Evolutionary conservation across 2,888 invertebrate genomes (phyloP).

Genomic region (Andrena hattorfiana): DNA sequence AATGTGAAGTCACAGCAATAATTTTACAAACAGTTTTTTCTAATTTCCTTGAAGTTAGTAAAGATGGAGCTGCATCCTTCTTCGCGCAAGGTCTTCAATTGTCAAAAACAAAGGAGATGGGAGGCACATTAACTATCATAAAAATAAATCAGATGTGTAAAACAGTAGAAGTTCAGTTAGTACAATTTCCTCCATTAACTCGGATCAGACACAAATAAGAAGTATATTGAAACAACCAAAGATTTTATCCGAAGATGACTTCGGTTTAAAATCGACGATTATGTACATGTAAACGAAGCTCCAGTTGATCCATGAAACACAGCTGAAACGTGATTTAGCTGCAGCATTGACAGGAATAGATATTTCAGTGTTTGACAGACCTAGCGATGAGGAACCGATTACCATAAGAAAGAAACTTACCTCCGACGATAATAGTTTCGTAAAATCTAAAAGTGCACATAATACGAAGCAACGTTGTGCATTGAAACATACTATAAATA

Average conservation of each 20-base stretch:
- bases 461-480: background rate
- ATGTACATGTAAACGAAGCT: constrained; percentile 69
- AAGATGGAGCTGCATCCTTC: too few relatives aligned
- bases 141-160: constrained; percentile 77
- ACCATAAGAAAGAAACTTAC: constrained; percentile 64
- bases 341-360: constrained; percentile 69
- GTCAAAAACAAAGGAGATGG: constrained; percentile 57
- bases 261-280: constrained; percentile 70
- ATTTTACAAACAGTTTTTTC: too few relatives aligned
- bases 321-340: constrained; percentile 57
- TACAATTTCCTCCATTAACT: constrained; percentile 69
- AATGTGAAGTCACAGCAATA: too few relatives aligned
- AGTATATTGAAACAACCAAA: constrained; percentile 78
- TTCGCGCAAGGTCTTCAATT: constrained; percentile 27
- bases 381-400: constrained; percentile 11
- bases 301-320: constrained; percentile 60
- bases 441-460: constrained; percentile 14
- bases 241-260: constrained; percentile 32
- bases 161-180: constrained; percentile 74
- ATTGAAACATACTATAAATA: background rate
- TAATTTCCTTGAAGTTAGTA: too few relatives aligned
- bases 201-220: constrained; percentile 79
- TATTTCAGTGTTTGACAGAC: constrained; percentile 57
- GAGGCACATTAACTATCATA: constrained; percentile 75
- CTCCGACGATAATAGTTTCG: constrained; percentile 68